Percentiles rank a stretch among this genome's conserved stretches.
These are phyloP conservation scores for Sympetrum striolatum DNA, from an alignment of 2,888 invertebrate species.

Conservation along the genomic window DNA sequence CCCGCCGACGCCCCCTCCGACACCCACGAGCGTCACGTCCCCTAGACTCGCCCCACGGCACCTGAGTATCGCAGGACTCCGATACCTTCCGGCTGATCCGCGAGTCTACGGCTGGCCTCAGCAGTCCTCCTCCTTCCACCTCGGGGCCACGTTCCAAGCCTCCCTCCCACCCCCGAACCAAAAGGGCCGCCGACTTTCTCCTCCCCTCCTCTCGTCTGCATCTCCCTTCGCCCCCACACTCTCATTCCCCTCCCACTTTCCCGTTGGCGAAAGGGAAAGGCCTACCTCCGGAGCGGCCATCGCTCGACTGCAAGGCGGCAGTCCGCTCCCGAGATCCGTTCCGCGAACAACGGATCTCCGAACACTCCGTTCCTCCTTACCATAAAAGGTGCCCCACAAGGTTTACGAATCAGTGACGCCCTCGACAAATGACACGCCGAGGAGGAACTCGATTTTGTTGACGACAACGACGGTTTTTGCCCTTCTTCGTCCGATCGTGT, in stretches of 20 bases:
- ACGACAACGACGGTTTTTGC: background rate
- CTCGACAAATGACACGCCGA: background rate
- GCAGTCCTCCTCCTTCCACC: background rate
- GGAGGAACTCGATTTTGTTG: background rate
- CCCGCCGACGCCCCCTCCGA: background rate
- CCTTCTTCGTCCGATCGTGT: background rate
- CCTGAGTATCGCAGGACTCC: background rate
- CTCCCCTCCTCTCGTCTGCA: background rate
- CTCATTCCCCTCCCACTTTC: background rate
- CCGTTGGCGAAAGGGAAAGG: slow-evolving; percentile 36
- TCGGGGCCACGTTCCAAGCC: background rate
- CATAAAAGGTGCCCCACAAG: background rate
- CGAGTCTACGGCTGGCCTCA: slow-evolving; percentile 9
- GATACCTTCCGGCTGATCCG: background rate
- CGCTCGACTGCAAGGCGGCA: background rate
- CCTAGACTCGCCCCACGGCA: background rate
- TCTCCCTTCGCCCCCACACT: background rate
- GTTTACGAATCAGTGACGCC: background rate
- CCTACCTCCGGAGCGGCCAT: background rate
- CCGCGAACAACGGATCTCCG: background rate
- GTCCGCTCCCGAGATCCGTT: background rate
- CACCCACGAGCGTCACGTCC: slow-evolving; percentile 1
- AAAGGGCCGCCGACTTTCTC: background rate
- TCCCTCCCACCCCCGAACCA: background rate
- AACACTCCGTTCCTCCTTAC: background rate